Conservation (phyloP, 2,797 vertebrate genomes). For the Galagoides demidoff region DNA sequence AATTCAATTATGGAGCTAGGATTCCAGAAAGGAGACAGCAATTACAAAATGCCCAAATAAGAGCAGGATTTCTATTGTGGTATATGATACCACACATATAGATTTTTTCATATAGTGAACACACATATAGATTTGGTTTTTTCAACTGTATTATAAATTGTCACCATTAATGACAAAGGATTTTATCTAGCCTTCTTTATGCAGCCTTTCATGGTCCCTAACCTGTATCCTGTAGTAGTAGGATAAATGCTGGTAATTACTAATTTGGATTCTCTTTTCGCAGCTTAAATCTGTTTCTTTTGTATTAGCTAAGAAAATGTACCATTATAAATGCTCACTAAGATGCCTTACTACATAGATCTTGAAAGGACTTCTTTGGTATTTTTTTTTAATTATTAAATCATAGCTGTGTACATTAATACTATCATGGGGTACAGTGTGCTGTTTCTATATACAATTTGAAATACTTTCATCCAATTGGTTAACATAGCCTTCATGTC, state of each 20-base stretch:
- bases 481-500: too few species aligned
- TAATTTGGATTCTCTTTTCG: slow-evolving; percentile 38
- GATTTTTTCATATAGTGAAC: neutral
- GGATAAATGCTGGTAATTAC: slow-evolving; percentile 48
- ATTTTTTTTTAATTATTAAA: too few species aligned
- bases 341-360: neutral
- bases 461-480: too few species aligned
- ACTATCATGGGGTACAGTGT: too few species aligned
- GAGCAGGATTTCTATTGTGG: neutral
- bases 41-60: slow-evolving; percentile 21
- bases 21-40: neutral
- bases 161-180: neutral
- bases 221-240: neutral
- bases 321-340: neutral
- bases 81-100: neutral
- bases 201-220: neutral
- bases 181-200: neutral
- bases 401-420: too few species aligned
- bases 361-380: neutral
- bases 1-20: neutral
- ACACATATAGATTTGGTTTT: neutral
- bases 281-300: slow-evolving; percentile 47
- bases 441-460: too few species aligned
- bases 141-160: neutral
- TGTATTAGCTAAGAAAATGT: slow-evolving; percentile 1